phyloP scores from a whole-genome alignment of 2,888 invertebrate genomes.

The Hofmannophila pseudospretella region DNA sequence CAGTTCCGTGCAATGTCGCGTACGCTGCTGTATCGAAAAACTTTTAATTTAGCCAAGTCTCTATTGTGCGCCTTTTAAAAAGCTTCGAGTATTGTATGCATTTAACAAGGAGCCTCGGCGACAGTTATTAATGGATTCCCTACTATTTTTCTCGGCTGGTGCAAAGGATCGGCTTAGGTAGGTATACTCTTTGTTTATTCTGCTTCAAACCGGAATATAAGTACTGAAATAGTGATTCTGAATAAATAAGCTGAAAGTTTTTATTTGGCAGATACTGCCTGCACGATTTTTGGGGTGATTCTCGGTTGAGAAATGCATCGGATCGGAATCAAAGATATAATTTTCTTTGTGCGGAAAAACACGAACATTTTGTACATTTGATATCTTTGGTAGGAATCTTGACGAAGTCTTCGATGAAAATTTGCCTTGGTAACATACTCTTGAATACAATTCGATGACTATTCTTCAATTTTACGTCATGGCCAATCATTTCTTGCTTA shows the following conservation, averaged over 20 bases:
- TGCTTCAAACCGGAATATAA: not conserved
- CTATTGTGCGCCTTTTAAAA: slow-evolving; percentile 75
- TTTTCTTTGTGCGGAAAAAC: no score
- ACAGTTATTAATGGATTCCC: slow-evolving; percentile 74
- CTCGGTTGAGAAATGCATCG: no score
- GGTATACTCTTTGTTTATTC: slow-evolving; percentile 54
- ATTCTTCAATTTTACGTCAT: no score
- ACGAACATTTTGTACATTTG: no score
- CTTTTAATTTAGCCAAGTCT: slow-evolving; percentile 77
- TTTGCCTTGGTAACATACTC: no score
- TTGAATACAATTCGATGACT: no score
- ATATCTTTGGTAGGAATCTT: no score
- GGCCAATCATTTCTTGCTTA: no score
- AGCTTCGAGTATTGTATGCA: slow-evolving; percentile 77
- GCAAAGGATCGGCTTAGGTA: slow-evolving; percentile 69
- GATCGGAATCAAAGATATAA: no score
- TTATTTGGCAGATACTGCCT: no score
- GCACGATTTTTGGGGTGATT: no score
- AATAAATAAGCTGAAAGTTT: not conserved
- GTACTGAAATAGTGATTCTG: not conserved
- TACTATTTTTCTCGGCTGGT: slow-evolving; percentile 71
- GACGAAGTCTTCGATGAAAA: no score
- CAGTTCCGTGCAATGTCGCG: slow-evolving; percentile 72
- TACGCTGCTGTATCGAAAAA: slow-evolving; percentile 71
- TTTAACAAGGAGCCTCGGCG: slow-evolving; percentile 73